These are phyloP conservation scores for Lasioglossum lativentre DNA, from an alignment of 2,888 invertebrate genomes.

Conservation along the genomic window DNA sequence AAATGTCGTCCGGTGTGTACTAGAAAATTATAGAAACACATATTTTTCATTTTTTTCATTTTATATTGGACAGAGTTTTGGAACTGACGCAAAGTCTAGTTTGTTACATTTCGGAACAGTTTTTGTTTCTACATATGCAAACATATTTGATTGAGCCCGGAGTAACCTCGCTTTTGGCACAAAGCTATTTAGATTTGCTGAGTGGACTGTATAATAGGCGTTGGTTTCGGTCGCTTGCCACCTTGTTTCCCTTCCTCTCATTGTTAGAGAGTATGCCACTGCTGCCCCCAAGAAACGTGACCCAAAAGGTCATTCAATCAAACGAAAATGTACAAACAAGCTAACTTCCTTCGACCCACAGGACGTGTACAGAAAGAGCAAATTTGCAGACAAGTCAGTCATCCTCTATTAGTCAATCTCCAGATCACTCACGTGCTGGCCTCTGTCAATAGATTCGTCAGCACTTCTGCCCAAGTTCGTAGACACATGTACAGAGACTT, in stretches of 20 bases:
- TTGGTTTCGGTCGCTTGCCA: not conserved
- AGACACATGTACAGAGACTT: not conserved
- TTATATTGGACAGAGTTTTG: not conserved
- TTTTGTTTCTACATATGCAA: not conserved
- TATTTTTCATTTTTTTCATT: not conserved
- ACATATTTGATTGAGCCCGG: not conserved
- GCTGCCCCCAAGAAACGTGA: not conserved
- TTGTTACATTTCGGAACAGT: not conserved
- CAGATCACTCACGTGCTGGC: not conserved
- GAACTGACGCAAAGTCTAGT: not conserved
- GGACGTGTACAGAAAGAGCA: slow-evolving; percentile 7
- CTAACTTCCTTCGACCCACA: slow-evolving; percentile 5
- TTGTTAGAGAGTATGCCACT: not conserved
- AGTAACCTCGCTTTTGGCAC: not conserved
- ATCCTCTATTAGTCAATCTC: slow-evolving; percentile 16
- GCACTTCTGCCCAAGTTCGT: not conserved
- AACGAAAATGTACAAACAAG: slow-evolving; percentile 18
- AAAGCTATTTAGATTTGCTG: not conserved
- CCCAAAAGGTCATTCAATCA: slow-evolving; percentile 18
- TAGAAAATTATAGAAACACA: not conserved
- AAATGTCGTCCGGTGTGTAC: too few species aligned
- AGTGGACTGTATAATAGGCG: not conserved
- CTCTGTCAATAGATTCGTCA: slow-evolving; percentile 1
- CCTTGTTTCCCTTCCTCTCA: slow-evolving; percentile 2
- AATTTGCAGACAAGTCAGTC: slow-evolving; percentile 18